phyloP scores from a whole-genome alignment of 2,113 vertebrate genomes.

The Colius striatus region DNA sequence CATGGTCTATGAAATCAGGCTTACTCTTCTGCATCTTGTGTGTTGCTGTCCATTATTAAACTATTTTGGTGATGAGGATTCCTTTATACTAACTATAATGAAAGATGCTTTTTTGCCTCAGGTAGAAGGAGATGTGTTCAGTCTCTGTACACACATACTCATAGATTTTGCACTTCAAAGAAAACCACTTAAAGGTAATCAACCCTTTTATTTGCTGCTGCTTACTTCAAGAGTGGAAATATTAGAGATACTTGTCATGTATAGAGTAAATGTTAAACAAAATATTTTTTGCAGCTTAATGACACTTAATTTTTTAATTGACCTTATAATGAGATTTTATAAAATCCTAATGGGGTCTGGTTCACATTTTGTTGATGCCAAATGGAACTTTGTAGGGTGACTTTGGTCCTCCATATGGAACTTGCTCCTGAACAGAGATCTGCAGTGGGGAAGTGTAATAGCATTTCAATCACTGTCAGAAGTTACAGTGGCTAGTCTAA shows the following conservation, averaged over 20 bases:
- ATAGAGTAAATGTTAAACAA: background rate
- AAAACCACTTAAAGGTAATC: background rate
- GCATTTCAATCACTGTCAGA: constrained; percentile 24
- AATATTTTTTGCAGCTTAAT: background rate
- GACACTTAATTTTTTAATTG: background rate
- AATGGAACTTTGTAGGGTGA: background rate
- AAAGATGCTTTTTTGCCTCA: background rate
- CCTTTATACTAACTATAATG: background rate
- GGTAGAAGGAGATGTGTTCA: background rate
- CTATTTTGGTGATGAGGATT: background rate
- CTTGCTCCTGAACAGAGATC: background rate
- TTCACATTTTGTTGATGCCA: background rate
- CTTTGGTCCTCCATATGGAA: background rate
- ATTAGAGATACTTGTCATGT: background rate
- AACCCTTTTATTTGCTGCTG: background rate
- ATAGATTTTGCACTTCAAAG: background rate
- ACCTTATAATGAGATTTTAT: background rate
- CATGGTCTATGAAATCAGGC: background rate
- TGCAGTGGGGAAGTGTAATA: background rate
- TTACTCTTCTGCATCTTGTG: background rate
- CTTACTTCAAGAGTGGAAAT: background rate
- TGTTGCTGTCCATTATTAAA: background rate
- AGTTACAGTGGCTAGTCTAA: background rate
- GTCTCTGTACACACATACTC: background rate
- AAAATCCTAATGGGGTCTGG: background rate